Evolutionary conservation across 2,113 vertebrate genomes (phyloP).

Genomic region (Argyrosomus japonicus): DNA sequence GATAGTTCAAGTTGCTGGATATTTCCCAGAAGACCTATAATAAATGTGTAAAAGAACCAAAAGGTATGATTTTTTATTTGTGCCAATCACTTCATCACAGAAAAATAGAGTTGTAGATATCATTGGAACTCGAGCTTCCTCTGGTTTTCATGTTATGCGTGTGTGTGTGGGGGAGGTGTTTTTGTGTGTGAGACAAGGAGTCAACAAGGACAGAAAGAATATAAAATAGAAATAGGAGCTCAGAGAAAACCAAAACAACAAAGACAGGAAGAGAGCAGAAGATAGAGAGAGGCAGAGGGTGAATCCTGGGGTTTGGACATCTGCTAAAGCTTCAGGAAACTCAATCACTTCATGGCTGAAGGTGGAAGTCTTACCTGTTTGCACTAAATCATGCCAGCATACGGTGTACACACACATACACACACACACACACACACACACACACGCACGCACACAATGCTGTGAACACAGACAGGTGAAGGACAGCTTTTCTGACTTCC

Average conservation of each 20-base stretch:
- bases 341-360: slow-evolving; percentile 75
- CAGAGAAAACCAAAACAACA: slow-evolving; percentile 24
- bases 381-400: slow-evolving; percentile 50
- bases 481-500: slow-evolving; percentile 63
- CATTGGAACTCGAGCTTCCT: no score
- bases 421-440: slow-evolving; percentile 40
- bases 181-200: neutral
- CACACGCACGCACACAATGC: slow-evolving; percentile 27
- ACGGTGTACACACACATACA: neutral
- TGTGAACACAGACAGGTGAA: slow-evolving; percentile 45
- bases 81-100: no score
- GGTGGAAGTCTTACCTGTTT: slow-evolving; percentile 52
- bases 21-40: no score
- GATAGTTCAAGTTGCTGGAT: no score
- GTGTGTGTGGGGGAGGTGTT: no score
- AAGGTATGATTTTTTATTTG: no score
- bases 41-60: no score
- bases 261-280: slow-evolving; percentile 31
- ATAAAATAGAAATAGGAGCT: neutral
- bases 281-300: slow-evolving; percentile 23
- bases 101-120: no score
- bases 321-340: slow-evolving; percentile 78
- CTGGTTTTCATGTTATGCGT: no score
- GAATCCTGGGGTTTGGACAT: slow-evolving; percentile 70
- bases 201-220: neutral